These are phyloP conservation scores for Progne subis DNA, from an alignment of 2,113 vertebrate species.

Conservation along the genomic window DNA sequence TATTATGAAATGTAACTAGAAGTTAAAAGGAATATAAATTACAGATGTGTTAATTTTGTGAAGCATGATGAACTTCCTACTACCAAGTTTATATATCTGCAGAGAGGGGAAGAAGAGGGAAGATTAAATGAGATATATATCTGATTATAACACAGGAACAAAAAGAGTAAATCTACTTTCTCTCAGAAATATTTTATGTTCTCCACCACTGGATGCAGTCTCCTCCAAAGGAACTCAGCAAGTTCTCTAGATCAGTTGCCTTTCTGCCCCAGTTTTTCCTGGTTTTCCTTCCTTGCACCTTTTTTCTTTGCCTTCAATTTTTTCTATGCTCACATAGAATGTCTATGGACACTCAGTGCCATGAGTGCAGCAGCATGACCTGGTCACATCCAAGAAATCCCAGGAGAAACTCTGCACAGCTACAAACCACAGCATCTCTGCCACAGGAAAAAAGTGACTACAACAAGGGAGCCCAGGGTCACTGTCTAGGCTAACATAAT, in stretches of 20 bases:
- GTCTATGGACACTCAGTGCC: not conserved
- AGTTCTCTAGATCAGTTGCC: not conserved
- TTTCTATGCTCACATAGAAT: not conserved
- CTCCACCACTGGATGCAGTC: not conserved
- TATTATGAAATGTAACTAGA: constrained; percentile 46
- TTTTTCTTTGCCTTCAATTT: not conserved
- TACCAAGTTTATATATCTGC: constrained; percentile 1
- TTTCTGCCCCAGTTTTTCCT: not conserved
- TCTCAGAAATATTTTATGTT: not conserved
- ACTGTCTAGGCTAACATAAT: not conserved
- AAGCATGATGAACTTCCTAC: constrained; percentile 9
- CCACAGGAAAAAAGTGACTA: not conserved
- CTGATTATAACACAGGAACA: not conserved
- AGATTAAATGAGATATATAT: not conserved
- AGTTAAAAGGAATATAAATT: constrained; percentile 59
- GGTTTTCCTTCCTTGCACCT: not conserved
- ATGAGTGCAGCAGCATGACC: not conserved
- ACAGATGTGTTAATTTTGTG: constrained; percentile 51
- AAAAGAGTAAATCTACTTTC: not conserved
- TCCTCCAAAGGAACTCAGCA: not conserved
- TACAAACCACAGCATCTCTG: not conserved
- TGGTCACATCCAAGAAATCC: not conserved
- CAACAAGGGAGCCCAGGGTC: not conserved
- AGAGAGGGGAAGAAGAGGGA: constrained; percentile 8
- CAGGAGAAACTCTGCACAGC: not conserved